These are phyloP conservation scores for Cotesia glomerata DNA, from an alignment of 1,140 invertebrate species.

Conservation along the genomic window DNA sequence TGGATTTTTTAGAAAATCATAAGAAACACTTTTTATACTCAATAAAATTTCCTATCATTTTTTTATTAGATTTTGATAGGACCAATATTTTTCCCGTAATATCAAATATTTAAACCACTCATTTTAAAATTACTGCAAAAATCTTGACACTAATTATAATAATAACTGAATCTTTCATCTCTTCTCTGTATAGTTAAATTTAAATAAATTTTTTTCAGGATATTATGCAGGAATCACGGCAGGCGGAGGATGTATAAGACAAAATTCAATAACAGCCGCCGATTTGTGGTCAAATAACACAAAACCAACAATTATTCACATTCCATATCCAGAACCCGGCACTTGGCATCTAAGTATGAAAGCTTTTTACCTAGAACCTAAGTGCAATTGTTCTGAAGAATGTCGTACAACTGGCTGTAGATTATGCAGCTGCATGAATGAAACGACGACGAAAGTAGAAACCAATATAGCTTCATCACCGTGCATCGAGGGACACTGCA, in stretches of 20 bases:
- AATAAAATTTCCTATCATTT: too few relatives aligned
- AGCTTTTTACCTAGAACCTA: conserved; percentile 65
- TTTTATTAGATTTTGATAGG: too few relatives aligned
- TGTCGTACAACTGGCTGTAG: conserved; percentile 53
- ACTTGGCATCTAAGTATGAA: conserved; percentile 75
- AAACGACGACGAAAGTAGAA: conserved; percentile 58
- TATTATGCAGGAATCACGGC: conserved; percentile 46
- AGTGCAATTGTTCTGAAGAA: conserved; percentile 40
- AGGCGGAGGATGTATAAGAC: conserved; percentile 40
- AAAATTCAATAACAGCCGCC: conserved; percentile 27
- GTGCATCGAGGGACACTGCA: conserved; percentile 72
- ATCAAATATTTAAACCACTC: too few relatives aligned
- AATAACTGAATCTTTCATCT: too few relatives aligned
- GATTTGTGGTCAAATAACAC: conserved; percentile 53
- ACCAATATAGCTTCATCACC: conserved; percentile 72
- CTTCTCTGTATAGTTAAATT: too few relatives aligned
- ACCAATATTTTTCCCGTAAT: too few relatives aligned
- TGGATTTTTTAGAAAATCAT: too few relatives aligned
- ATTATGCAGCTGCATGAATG: conserved; percentile 53
- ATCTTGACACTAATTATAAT: too few relatives aligned
- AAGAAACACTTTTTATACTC: too few relatives aligned
- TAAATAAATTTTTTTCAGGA: conserved; percentile 36
- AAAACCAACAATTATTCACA: conserved; percentile 67
- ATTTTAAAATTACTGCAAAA: too few relatives aligned
- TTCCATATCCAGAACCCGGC: conserved; percentile 81